Conservation (phyloP, 2,113 vertebrate species). For the Neotragus pygmaeus region DNA sequence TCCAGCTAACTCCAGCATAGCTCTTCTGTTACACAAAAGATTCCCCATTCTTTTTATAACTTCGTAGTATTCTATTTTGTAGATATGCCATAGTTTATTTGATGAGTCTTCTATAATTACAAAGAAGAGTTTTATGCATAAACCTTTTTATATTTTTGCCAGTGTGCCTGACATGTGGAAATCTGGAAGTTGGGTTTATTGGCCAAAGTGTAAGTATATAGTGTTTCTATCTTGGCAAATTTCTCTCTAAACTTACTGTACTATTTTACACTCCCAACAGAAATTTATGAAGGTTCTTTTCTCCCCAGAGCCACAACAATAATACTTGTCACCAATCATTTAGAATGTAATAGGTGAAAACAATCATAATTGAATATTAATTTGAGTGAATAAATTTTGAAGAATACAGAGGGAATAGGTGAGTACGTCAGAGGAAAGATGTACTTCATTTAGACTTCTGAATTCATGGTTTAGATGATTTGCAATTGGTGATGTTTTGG, state of each 20-base stretch:
- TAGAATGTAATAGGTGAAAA: neutral
- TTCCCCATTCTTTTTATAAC: neutral
- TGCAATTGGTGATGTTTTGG: neutral
- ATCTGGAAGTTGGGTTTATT: neutral
- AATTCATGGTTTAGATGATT: neutral
- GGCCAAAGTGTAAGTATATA: neutral
- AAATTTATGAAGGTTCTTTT: neutral
- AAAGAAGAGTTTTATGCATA: neutral
- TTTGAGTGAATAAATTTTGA: conserved; percentile 3
- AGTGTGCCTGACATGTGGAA: neutral
- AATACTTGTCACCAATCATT: neutral
- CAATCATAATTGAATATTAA: neutral
- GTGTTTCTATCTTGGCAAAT: neutral
- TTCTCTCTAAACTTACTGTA: neutral
- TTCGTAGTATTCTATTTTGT: neutral
- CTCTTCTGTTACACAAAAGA: neutral
- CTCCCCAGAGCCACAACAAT: neutral
- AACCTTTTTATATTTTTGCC: neutral
- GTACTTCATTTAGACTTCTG: neutral
- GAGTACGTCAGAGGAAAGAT: neutral
- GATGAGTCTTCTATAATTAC: neutral
- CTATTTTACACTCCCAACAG: neutral
- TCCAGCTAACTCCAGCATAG: neutral
- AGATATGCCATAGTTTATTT: neutral
- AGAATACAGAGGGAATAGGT: neutral